phyloP scores from a whole-genome alignment of 2,888 invertebrate species.

The Lomographa bimaculata region DNA sequence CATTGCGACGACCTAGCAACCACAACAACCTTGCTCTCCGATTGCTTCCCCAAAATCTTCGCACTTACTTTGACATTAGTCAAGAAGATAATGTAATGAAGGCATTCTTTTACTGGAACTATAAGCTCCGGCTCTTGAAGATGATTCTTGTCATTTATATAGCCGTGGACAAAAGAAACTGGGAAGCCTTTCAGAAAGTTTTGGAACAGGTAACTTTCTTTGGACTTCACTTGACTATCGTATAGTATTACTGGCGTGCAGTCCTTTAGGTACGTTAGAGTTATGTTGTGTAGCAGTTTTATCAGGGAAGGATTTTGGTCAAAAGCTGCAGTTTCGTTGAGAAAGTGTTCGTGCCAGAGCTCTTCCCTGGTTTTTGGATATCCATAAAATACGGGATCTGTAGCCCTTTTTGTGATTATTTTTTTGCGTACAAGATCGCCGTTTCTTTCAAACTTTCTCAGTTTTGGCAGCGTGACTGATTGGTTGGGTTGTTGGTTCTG shows the following conservation, averaged over 20 bases:
- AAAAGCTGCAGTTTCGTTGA: constrained; percentile 57
- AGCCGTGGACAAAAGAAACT: constrained; percentile 84
- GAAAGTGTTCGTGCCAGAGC: constrained; percentile 76
- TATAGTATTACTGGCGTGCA: constrained; percentile 88
- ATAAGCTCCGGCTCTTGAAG: constrained; percentile 71
- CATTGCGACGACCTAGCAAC: constrained; percentile 89
- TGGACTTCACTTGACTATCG: constrained; percentile 82
- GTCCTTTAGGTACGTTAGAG: constrained; percentile 83
- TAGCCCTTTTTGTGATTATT: constrained; percentile 51
- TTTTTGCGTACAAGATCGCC: constrained; percentile 1
- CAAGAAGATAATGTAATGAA: constrained; percentile 87
- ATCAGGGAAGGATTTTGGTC: constrained; percentile 85
- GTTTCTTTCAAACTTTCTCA: constrained; percentile 15
- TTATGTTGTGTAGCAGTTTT: constrained; percentile 83
- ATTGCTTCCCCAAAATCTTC: constrained; percentile 85
- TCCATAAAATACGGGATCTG: constrained; percentile 81
- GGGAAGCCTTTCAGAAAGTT: constrained; percentile 83
- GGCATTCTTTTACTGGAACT: constrained; percentile 75
- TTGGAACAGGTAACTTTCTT: constrained; percentile 82
- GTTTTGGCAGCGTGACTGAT: no score
- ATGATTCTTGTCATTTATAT: constrained; percentile 76
- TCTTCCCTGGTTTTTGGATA: constrained; percentile 84
- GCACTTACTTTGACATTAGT: constrained; percentile 84
- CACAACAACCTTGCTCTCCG: constrained; percentile 85
- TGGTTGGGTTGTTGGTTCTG: no score